These are phyloP conservation scores for Drosophila kambysellisi DNA, from an alignment of 2,888 invertebrate genomes.

Conservation along the genomic window DNA sequence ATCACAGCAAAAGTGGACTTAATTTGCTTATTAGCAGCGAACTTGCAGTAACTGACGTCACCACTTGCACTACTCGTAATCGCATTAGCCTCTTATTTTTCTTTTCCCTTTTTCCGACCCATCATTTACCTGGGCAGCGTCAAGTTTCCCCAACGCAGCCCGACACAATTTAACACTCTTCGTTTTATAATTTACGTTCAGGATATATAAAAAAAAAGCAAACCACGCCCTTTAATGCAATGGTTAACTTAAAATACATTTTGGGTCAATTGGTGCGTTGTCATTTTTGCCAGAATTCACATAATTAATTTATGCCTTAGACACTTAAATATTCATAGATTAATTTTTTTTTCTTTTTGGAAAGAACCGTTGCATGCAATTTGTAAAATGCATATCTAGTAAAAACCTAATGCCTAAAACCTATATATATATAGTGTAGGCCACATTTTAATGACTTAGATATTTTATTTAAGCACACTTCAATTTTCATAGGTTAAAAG, in stretches of 20 bases:
- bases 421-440: no score
- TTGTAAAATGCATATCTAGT: no score
- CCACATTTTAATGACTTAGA: no score
- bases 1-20: constrained; percentile 69
- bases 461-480: no score
- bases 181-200: constrained; percentile 19
- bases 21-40: constrained; percentile 57
- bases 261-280: background rate
- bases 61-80: background rate
- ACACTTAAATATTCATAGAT: no score
- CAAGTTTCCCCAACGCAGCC: constrained; percentile 2
- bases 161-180: background rate
- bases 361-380: no score
- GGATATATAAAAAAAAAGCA: background rate
- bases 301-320: background rate
- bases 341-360: background rate
- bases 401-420: no score
- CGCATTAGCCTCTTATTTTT: background rate
- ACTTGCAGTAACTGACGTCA: constrained; percentile 36
- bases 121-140: constrained; percentile 7
- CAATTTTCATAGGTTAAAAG: no score
- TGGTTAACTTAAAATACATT: background rate
- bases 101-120: background rate
- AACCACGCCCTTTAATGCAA: background rate
- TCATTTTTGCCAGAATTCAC: background rate